A percentile compares a stretch with the other conserved stretches of the same genome.
phyloP scores from a whole-genome alignment of 2,797 vertebrate genomes.

The Neostethus bicornis region DNA sequence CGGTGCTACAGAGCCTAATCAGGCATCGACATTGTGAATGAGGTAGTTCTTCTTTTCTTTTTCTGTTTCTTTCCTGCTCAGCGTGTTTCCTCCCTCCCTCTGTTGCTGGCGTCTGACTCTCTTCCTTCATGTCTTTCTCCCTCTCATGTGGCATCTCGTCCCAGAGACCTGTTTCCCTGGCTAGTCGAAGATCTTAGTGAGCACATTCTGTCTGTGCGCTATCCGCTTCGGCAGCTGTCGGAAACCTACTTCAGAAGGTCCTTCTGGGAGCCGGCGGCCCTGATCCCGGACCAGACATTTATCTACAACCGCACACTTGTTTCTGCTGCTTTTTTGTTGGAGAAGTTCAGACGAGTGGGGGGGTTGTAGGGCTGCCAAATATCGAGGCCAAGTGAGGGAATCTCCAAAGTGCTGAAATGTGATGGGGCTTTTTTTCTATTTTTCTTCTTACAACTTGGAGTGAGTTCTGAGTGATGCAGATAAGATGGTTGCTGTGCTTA shows the following conservation, averaged over 20 bases:
- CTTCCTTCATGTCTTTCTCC: slow-evolving; percentile 25
- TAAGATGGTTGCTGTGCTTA: slow-evolving; percentile 42
- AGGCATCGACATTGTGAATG: slow-evolving; percentile 25
- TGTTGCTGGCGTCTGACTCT: slow-evolving; percentile 20
- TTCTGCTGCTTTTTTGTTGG: slow-evolving; percentile 7
- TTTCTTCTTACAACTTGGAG: slow-evolving; percentile 41
- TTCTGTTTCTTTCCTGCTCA: slow-evolving; percentile 32
- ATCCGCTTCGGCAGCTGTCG: slow-evolving; percentile 61
- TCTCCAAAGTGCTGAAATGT: slow-evolving; percentile 57
- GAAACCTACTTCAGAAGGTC: slow-evolving; percentile 52
- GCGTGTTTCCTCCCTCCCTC: slow-evolving; percentile 1
- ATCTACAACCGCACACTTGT: slow-evolving; percentile 57
- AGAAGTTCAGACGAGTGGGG: slow-evolving; percentile 14
- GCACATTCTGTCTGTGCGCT: slow-evolving; percentile 41
- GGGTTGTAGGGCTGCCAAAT: slow-evolving; percentile 8
- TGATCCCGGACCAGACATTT: slow-evolving; percentile 62
- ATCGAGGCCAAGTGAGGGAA: slow-evolving; percentile 49
- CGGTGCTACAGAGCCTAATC: slow-evolving; percentile 43
- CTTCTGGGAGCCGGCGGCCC: slow-evolving; percentile 44
- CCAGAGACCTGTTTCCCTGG: slow-evolving; percentile 55
- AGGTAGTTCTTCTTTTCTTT: slow-evolving; percentile 30
- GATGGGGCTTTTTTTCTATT: slow-evolving; percentile 19
- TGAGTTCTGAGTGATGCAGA: slow-evolving; percentile 52
- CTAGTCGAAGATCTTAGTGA: slow-evolving; percentile 38
- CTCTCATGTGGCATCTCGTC: slow-evolving; percentile 52